phyloP scores from a whole-genome alignment of 2,113 vertebrate genomes.

The Clarias batrachus region DNA sequence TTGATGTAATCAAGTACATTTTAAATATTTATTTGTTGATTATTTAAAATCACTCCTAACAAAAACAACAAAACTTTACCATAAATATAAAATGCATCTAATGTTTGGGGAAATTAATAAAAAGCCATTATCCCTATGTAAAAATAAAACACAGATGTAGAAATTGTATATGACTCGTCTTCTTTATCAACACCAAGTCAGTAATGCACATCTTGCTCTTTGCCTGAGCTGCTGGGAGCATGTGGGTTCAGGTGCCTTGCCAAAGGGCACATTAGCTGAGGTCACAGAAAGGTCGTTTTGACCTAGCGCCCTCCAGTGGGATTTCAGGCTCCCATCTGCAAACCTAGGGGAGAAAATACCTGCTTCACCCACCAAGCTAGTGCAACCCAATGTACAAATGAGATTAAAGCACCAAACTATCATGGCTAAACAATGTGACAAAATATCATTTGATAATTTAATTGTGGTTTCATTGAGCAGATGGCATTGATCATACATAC shows the following conservation, averaged over 20 bases:
- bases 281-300: slow-evolving; percentile 1
- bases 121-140: neutral
- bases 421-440: neutral
- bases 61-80: neutral
- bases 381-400: neutral
- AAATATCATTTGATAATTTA: neutral
- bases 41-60: neutral
- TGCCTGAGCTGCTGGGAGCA: neutral
- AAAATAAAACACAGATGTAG: neutral
- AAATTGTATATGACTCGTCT: neutral
- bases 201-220: neutral
- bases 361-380: neutral
- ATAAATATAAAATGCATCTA: neutral
- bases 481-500: neutral
- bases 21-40: neutral
- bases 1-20: neutral
- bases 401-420: neutral
- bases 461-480: neutral
- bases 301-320: slow-evolving; percentile 12
- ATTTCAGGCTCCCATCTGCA: neutral
- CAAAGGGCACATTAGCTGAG: neutral
- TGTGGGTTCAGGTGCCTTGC: slow-evolving; percentile 3
- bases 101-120: neutral
- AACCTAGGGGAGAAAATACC: neutral
- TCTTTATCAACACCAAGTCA: neutral